Base-by-base conservation (phyloP, 2,888 invertebrate genomes). In the Pristionchus japonicus region DNA sequence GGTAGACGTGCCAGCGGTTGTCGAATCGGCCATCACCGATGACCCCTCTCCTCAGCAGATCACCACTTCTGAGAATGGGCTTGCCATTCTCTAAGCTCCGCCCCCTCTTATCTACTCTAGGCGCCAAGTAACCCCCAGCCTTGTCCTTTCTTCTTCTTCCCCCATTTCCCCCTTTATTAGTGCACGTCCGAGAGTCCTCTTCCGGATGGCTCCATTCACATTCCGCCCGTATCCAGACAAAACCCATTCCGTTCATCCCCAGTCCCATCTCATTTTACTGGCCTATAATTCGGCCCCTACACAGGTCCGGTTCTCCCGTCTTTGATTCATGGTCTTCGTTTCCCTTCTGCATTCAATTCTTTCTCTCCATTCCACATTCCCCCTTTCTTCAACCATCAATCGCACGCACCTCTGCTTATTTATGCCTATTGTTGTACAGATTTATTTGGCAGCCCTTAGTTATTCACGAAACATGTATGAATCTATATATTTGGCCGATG, bases 111-210 rank as follows among this genome's bases (percentile, higher is more conserved):
- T 77, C 87, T 86, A 49, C 86, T 15, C 34, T 47, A 87, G 37
- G 37, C 80, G 80, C 87, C 87, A 82, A 89, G 88, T 88, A 84
- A 86, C 88, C 88, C 88, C 82, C 87, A 74, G 52, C 88, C 52
- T 64, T 52, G 20, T 80, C 74, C 49, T 47, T 74, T 52, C 67
- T 77, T n/a, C 64, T 77, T 40, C 86, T 86, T 74, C 80, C 52
- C 86, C 89, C 88, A 89, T 88, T 88, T 88, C 88, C 89, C 87
- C 57, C 89, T 82, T 83, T 82, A 86, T 31, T 52, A 84, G 84
- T 89, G 88, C 77, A 77, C 34, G 86, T 88, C 88, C 87, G 86
- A 47, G 77, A 89, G 80, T 87, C 82, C 87, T 88, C 88, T 88
- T 87, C 89, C 88, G 84, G 80, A 74, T 88, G 87, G 43, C 87